These are phyloP conservation scores for Masnerella sp. DNA, from an alignment of 2,888 invertebrate genomes.

Conservation along the genomic window DNA sequence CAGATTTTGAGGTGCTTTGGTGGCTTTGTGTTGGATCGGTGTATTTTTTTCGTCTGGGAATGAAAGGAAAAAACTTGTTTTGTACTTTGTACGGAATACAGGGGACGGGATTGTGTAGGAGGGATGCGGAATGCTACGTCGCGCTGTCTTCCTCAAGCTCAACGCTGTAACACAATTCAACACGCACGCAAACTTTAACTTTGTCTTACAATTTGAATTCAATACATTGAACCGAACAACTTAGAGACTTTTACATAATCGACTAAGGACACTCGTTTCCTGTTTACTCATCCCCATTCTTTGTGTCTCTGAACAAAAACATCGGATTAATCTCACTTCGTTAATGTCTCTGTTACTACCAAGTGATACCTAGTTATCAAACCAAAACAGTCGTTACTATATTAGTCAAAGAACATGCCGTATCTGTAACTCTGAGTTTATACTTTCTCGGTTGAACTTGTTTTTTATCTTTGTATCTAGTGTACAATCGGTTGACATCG, in stretches of 20 bases:
- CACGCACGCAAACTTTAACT: constrained; percentile 72
- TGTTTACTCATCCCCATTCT: constrained; percentile 19
- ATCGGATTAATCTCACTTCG: constrained; percentile 19
- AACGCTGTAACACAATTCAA: constrained; percentile 78
- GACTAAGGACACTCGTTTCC: not conserved
- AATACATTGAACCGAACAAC: not conserved
- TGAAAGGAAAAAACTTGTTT: constrained; percentile 3
- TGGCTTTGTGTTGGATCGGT: constrained; percentile 49
- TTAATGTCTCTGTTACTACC: constrained; percentile 43
- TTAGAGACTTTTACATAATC: not conserved
- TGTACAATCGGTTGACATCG: constrained; percentile 7
- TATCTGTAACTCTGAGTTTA: constrained; percentile 62
- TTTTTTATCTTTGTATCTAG: constrained; percentile 3
- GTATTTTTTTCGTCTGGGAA: constrained; percentile 21
- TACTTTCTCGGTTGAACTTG: not conserved
- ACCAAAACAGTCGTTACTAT: constrained; percentile 76
- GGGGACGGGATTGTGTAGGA: constrained; percentile 55
- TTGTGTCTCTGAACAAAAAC: constrained; percentile 7
- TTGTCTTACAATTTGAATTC: too few species aligned
- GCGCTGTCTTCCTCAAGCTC: constrained; percentile 78
- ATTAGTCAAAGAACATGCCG: constrained; percentile 74
- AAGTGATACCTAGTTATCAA: constrained; percentile 67
- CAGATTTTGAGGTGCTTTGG: constrained; percentile 72
- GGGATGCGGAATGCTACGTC: constrained; percentile 74
- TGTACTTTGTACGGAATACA: constrained; percentile 1